Evolutionary conservation across 2,113 vertebrate species (phyloP).

Genomic region (Vulpes vulpes): DNA sequence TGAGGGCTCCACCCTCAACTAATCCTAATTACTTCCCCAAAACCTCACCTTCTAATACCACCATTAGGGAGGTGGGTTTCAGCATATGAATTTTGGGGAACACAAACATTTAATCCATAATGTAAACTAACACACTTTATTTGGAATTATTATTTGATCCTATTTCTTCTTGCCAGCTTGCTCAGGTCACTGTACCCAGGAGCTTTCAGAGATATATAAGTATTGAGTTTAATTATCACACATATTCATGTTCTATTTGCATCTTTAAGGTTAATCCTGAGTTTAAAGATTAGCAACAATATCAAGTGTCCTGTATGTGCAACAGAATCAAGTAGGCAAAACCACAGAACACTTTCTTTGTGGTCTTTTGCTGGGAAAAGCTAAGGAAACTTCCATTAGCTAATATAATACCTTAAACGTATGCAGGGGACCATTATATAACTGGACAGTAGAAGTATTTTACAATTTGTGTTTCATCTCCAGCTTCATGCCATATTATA

Average conservation of each 20-base stretch:
- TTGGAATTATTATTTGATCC: neutral
- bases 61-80: neutral
- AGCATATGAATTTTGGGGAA: neutral
- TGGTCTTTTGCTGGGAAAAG: neutral
- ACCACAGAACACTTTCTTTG: neutral
- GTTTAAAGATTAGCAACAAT: neutral
- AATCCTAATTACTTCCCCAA: neutral
- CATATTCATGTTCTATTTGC: neutral
- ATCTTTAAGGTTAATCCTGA: neutral
- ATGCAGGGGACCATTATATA: neutral
- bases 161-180: neutral
- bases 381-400: neutral
- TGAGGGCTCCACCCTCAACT: neutral
- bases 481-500: neutral
- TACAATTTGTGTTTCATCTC: neutral
- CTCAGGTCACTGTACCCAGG: neutral
- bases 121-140: neutral
- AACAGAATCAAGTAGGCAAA: neutral
- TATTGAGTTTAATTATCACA: constrained; percentile 5
- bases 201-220: neutral
- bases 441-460: neutral
- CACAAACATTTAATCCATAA: neutral
- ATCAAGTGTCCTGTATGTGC: neutral
- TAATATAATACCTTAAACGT: neutral
- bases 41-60: neutral